phyloP scores from a whole-genome alignment of 2,797 vertebrate genomes.

The Hapalemur alaotrensis region DNA sequence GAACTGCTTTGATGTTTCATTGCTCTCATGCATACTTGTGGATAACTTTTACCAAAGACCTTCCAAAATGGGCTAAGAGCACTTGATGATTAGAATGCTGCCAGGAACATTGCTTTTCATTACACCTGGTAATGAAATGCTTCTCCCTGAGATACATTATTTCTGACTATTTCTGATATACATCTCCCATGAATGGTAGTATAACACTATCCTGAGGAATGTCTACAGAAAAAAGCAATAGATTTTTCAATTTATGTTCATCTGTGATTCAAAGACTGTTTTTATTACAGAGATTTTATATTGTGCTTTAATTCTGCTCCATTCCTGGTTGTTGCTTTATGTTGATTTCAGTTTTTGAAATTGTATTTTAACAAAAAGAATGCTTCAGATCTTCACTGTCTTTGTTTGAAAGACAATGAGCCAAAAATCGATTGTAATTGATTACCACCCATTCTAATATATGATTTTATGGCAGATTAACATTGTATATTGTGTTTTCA shows the following conservation, averaged over 20 bases:
- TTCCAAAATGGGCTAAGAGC: not conserved
- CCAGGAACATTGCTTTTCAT: not conserved
- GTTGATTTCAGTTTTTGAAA: conserved; percentile 15
- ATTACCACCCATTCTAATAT: not conserved
- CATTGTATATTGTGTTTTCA: not conserved
- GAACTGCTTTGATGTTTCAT: not conserved
- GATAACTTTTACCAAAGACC: not conserved
- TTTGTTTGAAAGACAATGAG: conserved; percentile 52
- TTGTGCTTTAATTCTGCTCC: conserved; percentile 32
- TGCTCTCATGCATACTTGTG: not conserved
- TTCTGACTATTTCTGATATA: conserved; percentile 17
- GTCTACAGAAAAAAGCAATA: not conserved
- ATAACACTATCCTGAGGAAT: not conserved
- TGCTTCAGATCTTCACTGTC: not conserved
- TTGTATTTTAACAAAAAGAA: not conserved
- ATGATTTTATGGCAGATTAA: not conserved
- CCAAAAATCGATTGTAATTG: not conserved
- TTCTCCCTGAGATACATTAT: conserved; percentile 3
- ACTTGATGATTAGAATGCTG: not conserved
- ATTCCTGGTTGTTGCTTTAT: not conserved
- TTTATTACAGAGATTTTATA: conserved; percentile 52
- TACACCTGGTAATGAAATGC: not conserved
- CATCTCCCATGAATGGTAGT: not conserved
- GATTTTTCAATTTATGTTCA: conserved; percentile 7
- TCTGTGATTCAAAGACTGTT: not conserved